Evolutionary conservation across 2,797 vertebrate genomes (phyloP).

Genomic region (Hydrocynus forskahlii): DNA sequence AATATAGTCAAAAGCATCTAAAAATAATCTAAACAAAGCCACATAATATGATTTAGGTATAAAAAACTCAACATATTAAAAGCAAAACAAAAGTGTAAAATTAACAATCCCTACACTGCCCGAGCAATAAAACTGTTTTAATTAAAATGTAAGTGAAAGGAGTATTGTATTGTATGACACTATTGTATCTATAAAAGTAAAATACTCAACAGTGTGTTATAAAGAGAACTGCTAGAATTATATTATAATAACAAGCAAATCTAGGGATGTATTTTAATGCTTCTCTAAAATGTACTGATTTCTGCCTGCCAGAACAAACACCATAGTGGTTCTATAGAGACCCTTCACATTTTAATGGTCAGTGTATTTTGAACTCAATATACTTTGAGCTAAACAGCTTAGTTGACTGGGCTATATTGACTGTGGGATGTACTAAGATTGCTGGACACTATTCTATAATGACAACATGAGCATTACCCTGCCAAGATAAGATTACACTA

Average conservation of each 20-base stretch:
- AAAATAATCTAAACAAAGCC: no score
- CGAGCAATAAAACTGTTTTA: no score
- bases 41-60: no score
- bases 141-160: no score
- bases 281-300: not conserved
- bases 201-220: not conserved
- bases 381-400: constrained; percentile 11
- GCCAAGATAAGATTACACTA: constrained; percentile 3
- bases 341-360: not conserved
- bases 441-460: not conserved
- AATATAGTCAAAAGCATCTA: no score
- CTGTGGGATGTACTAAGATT: not conserved
- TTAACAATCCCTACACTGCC: no score
- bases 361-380: not conserved
- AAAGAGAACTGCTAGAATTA: not conserved
- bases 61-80: no score
- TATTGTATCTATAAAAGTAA: no score
- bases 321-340: not conserved
- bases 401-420: not conserved
- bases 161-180: no score
- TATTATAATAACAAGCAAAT: not conserved
- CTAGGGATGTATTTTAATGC: not conserved
- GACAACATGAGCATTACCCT: not conserved
- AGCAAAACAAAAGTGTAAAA: no score
- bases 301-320: not conserved